Conservation (phyloP, 2,113 vertebrate genomes). For the Trachemys scripta region DNA sequence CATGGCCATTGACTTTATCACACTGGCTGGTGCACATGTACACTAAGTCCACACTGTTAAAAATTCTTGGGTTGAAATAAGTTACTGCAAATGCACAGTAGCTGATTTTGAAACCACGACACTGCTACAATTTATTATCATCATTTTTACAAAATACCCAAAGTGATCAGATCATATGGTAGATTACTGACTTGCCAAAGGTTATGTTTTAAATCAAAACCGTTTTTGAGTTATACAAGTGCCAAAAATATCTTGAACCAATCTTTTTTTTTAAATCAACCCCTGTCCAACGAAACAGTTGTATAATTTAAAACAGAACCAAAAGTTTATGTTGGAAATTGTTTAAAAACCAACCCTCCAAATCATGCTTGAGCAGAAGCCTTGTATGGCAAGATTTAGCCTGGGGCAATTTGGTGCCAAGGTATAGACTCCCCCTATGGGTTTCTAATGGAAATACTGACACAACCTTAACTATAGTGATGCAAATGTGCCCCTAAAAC, state of each 20-base stretch:
- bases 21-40: neutral
- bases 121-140: conserved; percentile 77
- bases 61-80: conserved; percentile 64
- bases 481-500: conserved; percentile 74
- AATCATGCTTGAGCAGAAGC: conserved; percentile 55
- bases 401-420: conserved; percentile 67
- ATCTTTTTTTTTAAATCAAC: conserved; percentile 37
- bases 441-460: conserved; percentile 72
- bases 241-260: conserved; percentile 69
- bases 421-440: conserved; percentile 56
- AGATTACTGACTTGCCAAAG: conserved; percentile 69
- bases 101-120: conserved; percentile 74
- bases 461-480: conserved; percentile 70
- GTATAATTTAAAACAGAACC: conserved; percentile 67
- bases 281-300: conserved; percentile 62
- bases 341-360: conserved; percentile 61
- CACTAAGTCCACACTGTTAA: neutral
- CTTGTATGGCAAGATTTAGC: conserved; percentile 41
- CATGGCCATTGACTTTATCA: neutral
- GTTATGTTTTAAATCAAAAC: conserved; percentile 72
- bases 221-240: conserved; percentile 75
- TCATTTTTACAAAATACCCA: conserved; percentile 78
- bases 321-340: conserved; percentile 62
- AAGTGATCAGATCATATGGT: conserved; percentile 73
- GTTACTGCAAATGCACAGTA: conserved; percentile 71